These are phyloP conservation scores for Pseudoatta argentina DNA, from an alignment of 1,140 invertebrate genomes.

Conservation along the genomic window DNA sequence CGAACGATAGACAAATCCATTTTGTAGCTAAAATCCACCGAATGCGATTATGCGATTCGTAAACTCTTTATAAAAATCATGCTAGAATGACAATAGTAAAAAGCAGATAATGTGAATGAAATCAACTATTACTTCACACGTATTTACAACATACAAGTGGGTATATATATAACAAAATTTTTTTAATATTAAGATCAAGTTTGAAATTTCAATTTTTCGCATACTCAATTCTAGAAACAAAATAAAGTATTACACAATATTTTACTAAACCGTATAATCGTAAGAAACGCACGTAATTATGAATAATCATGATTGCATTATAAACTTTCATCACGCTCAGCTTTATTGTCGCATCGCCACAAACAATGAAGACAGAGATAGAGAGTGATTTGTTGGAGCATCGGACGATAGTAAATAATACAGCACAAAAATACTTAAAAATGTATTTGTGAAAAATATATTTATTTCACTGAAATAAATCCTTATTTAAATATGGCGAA, in stretches of 20 bases:
- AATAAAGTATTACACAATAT: background rate
- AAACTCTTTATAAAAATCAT: conserved; percentile 33
- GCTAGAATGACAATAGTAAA: background rate
- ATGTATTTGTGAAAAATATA: no score
- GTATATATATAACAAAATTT: background rate
- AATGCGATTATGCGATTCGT: background rate
- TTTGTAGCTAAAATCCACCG: conserved; percentile 16
- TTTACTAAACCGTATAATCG: background rate
- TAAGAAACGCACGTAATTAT: background rate
- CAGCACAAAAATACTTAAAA: background rate
- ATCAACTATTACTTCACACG: background rate
- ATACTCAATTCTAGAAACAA: background rate
- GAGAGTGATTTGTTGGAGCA: conserved; percentile 8
- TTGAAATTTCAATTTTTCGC: background rate
- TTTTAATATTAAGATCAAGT: conserved; percentile 3
- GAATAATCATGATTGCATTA: background rate
- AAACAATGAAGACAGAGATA: background rate
- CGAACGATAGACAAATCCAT: conserved; percentile 46
- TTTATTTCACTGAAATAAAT: no score
- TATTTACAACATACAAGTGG: background rate
- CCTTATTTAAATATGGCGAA: no score
- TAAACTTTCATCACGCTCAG: background rate
- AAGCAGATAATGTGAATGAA: conserved; percentile 10
- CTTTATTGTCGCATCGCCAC: conserved; percentile 2
- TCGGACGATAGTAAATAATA: background rate